Percentiles rank a stretch among this genome's conserved stretches.
phyloP scores from a whole-genome alignment of 2,113 vertebrate species.

The Stomatorhinus ivindoensis region DNA sequence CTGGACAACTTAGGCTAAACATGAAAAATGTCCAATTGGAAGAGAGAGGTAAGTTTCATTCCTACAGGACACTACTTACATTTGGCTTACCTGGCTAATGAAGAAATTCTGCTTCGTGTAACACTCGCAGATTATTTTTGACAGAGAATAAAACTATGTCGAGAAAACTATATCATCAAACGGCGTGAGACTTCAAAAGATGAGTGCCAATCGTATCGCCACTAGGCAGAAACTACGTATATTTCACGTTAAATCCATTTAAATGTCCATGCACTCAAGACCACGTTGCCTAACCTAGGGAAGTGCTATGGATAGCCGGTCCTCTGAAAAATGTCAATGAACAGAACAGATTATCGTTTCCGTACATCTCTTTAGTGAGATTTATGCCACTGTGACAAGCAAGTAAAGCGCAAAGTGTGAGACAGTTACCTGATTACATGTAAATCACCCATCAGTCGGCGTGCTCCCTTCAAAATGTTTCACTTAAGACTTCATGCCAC shows the following conservation, averaged over 20 bases:
- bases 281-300: not conserved
- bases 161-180: not conserved
- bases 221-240: not conserved
- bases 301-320: not conserved
- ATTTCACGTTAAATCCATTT: not conserved
- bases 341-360: not conserved
- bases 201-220: not conserved
- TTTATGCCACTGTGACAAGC: not conserved
- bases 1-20: not conserved
- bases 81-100: not conserved
- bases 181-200: not conserved
- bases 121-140: not conserved
- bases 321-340: not conserved
- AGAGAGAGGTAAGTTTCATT: not conserved
- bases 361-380: not conserved
- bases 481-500: not conserved
- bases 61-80: not conserved
- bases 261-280: not conserved
- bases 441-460: not conserved
- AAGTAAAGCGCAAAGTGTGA: not conserved
- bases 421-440: not conserved
- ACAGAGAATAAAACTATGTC: not conserved
- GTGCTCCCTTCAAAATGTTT: not conserved
- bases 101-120: not conserved
- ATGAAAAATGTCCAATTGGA: not conserved